A percentile compares a stretch with the other conserved stretches of the same genome.
Conservation (phyloP, 2,113 vertebrate genomes). For the Salvator merianae region DNA sequence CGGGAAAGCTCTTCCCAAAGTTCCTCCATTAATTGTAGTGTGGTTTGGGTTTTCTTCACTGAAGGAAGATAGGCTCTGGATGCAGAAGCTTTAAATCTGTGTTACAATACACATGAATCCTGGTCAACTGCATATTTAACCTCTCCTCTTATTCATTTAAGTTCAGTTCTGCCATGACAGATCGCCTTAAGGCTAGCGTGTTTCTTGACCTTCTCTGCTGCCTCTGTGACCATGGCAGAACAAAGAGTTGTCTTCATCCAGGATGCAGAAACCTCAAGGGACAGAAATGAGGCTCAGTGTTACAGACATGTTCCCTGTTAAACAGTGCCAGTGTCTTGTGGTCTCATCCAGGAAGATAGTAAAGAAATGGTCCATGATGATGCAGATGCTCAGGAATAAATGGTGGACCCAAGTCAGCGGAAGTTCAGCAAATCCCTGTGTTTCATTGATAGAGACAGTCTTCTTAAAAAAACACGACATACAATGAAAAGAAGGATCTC, state of each 20-base stretch:
- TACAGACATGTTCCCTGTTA: background rate
- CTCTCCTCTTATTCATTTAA: background rate
- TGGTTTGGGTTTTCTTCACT: no score
- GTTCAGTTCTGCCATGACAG: slow-evolving; percentile 53
- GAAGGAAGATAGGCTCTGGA: background rate
- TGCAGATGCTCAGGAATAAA: background rate
- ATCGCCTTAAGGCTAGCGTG: slow-evolving; percentile 62
- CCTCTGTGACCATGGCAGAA: slow-evolving; percentile 42
- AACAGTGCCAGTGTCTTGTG: background rate
- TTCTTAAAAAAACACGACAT: no score
- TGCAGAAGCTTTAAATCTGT: background rate
- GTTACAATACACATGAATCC: background rate
- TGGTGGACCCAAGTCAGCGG: background rate
- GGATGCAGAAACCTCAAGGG: background rate
- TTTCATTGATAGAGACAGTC: background rate
- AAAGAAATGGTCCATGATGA: background rate
- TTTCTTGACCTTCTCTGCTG: slow-evolving; percentile 65
- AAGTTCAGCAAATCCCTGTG: background rate
- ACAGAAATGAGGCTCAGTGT: background rate
- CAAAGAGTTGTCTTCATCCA: slow-evolving; percentile 37
- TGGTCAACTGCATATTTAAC: background rate
- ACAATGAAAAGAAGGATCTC: no score
- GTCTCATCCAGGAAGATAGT: background rate
- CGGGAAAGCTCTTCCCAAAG: no score
- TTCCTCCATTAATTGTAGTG: no score